Evolutionary conservation across 2,113 vertebrate species (phyloP).

Genomic region (Enhydra lutris): DNA sequence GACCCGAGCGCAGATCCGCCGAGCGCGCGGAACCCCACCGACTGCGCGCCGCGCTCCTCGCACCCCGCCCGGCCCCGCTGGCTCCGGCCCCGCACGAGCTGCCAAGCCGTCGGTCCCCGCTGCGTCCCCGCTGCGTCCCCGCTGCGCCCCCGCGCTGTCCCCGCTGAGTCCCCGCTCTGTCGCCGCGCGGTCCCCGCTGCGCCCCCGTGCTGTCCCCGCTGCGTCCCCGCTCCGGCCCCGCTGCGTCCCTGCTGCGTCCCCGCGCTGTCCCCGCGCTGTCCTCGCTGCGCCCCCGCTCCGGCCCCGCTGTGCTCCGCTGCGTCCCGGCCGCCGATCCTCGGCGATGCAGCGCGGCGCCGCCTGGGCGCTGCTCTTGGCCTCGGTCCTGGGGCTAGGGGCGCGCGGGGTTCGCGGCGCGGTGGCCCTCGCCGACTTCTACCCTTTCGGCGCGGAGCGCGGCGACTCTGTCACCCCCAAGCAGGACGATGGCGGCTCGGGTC

Average conservation of each 20-base stretch:
- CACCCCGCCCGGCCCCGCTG: neutral
- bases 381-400: constrained; percentile 71
- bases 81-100: neutral
- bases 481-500: constrained; percentile 97
- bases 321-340: constrained; percentile 56
- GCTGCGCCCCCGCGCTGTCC: neutral
- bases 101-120: constrained; percentile 38
- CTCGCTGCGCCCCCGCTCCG: neutral
- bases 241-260: constrained; percentile 53
- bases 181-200: neutral
- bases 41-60: neutral
- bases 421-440: constrained; percentile 93
- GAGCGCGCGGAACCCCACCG: neutral
- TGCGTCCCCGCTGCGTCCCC: constrained; percentile 72
- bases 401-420: constrained; percentile 80
- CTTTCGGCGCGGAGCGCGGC: constrained; percentile 86
- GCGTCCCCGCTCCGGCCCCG: constrained; percentile 67
- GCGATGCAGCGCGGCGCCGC: constrained; percentile 76
- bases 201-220: neutral
- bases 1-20: neutral
- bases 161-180: no score
- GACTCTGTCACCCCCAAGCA: constrained; percentile 89
- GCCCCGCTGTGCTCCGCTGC: no score
- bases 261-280: neutral
- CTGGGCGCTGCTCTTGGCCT: constrained; percentile 78